A percentile compares a stretch with the other conserved stretches of the same genome.
phyloP scores from a whole-genome alignment of 2,797 vertebrate genomes.

The Tapirus indicus region DNA sequence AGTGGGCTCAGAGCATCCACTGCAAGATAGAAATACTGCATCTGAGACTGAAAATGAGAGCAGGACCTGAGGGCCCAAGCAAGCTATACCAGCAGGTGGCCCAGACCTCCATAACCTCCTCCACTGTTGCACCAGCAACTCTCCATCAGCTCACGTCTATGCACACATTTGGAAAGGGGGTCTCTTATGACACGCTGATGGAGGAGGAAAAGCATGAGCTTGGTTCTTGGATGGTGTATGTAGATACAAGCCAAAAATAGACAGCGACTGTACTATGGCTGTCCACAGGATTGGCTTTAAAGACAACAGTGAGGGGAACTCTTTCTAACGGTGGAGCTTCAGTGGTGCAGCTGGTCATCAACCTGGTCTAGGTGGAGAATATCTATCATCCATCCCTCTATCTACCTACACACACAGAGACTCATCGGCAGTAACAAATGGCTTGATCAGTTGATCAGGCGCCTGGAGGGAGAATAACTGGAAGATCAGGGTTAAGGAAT shows the following conservation, averaged over 20 bases:
- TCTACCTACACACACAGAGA: neutral
- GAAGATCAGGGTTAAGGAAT: neutral
- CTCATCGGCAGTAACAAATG: neutral
- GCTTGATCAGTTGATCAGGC: neutral
- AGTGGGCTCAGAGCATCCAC: neutral
- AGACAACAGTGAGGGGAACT: neutral
- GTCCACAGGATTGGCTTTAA: no score
- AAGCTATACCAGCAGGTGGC: neutral
- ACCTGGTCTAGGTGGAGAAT: neutral
- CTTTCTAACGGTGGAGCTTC: neutral
- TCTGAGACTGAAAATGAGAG: neutral
- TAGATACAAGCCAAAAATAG: neutral
- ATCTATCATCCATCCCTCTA: neutral
- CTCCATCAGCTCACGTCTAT: neutral
- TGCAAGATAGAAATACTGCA: neutral
- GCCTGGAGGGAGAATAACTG: neutral
- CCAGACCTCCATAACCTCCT: neutral
- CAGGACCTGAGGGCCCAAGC: neutral
- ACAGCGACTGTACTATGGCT: rapidly evolving
- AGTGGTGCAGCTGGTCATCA: neutral
- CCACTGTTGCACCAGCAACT: no score
- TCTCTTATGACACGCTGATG: neutral
- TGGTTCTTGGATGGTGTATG: neutral
- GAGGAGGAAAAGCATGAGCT: neutral
- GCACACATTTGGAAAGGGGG: neutral